Conservation (phyloP, 1,140 invertebrate genomes). For the Nephila pilipes region DNA sequence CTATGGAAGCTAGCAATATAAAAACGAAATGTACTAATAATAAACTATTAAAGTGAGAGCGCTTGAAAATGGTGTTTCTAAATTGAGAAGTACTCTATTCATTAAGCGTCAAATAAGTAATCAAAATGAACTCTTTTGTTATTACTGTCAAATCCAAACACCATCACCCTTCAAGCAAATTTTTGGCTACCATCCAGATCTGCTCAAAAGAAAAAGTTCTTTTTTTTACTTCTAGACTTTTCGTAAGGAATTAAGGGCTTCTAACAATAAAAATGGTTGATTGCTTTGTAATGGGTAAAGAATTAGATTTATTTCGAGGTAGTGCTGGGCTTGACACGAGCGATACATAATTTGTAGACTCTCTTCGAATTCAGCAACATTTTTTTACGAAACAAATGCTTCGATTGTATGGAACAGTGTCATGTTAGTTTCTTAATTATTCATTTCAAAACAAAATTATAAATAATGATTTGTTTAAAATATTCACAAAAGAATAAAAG, state of each 20-base stretch:
- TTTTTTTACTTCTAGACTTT: neutral
- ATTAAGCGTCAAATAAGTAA: slow-evolving; percentile 30
- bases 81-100: slow-evolving; percentile 28
- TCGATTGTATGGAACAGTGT: too few species aligned
- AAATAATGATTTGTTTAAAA: too few species aligned
- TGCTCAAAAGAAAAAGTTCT: neutral
- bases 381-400: too few species aligned
- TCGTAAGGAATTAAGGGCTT: neutral
- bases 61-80: slow-evolving; percentile 25
- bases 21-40: slow-evolving; percentile 38
- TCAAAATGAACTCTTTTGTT: slow-evolving; percentile 3
- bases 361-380: too few species aligned
- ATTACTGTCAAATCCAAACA: slow-evolving; percentile 11
- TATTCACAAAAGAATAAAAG: too few species aligned
- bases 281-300: neutral
- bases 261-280: neutral
- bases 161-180: neutral
- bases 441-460: too few species aligned
- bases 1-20: neutral
- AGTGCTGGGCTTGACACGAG: neutral
- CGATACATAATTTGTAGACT: too few species aligned
- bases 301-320: neutral
- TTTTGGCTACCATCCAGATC: neutral
- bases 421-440: too few species aligned
- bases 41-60: slow-evolving; percentile 31